Evolutionary conservation across 1,140 invertebrate genomes (phyloP), one percentile per base, ranked within the genome.

Genomic region (Drosophila nasuta): DNA sequence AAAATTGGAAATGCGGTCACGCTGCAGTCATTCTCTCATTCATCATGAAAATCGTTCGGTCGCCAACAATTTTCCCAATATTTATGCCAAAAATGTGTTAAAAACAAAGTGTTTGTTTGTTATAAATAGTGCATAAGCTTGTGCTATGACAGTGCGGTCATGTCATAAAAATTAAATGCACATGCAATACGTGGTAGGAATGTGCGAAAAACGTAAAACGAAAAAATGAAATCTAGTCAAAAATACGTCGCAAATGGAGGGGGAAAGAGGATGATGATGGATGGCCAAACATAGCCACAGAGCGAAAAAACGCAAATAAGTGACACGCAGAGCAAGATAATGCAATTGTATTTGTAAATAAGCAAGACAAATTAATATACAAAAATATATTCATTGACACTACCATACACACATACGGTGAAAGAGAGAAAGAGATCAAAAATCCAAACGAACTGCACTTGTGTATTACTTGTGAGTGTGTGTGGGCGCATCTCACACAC

Each of bases 221-320:
- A 88, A 87, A 88, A 83, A 76, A 72, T 89, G 77, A 88, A 85
- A 81, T 81, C 77, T 89, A 88, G 78, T 85, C 85, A 85, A 64
- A 64, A 63, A 74, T 78, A 85, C 70, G 67, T 70, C 75, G 73
- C 49, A 66, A 89, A 83, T 79, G 81, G 63, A 43, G 48, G 75
- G 75, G 68, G 65, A 69, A 76, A 77, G 73, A 82, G 66, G 46
- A 51, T 63, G 66, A 70, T 38, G 35, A 38, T 38, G 10, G 35
- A 38, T 75, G 72, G 72, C 66, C 77, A 83, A 80, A 75, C 73
- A 75, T 75, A 75, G 67, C 43, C 25, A 72, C 8, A 77, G 20
- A 25, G 69, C 63, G 78, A 81, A 89, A 89, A 89, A 89, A 79
- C 78, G 81, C 75, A 90, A 89, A 89, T 85, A 83, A 88, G 81